A percentile compares a stretch with the other conserved stretches of the same genome.
These are phyloP conservation scores for Varroa destructor DNA, from an alignment of 1,140 invertebrate genomes.

Conservation along the genomic window DNA sequence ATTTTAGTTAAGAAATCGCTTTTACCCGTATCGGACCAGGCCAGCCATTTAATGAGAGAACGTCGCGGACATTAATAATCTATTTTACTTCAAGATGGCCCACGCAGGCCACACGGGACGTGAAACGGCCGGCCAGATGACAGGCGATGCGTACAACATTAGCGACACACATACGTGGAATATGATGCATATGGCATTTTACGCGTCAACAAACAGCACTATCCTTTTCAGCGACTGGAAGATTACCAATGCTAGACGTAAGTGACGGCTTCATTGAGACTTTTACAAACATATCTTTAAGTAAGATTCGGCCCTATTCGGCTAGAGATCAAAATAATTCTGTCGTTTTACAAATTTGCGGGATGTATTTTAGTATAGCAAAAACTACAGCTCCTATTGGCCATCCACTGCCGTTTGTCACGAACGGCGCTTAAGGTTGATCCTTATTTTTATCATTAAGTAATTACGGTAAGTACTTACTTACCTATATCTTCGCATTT, in stretches of 20 bases:
- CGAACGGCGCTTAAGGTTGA: too few species aligned
- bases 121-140: too few species aligned
- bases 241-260: conserved; percentile 50
- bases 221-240: conserved; percentile 62
- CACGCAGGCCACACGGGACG: not conserved
- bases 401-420: not conserved
- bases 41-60: too few species aligned
- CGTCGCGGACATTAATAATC: too few species aligned
- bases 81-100: not conserved
- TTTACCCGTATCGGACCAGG: too few species aligned
- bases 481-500: too few species aligned
- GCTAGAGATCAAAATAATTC: not conserved
- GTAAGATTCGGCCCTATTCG: not conserved
- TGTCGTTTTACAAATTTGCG: not conserved
- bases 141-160: not conserved
- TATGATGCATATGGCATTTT: conserved; percentile 55
- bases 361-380: not conserved
- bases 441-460: too few species aligned
- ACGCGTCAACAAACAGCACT: conserved; percentile 56
- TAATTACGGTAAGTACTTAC: too few species aligned
- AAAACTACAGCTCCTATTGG: not conserved
- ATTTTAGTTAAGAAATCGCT: too few species aligned
- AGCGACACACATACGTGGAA: not conserved
- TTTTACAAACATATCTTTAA: not conserved
- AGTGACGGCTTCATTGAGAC: not conserved